Percentiles rank a stretch among this genome's conserved stretches.
Conservation (phyloP, 2,797 vertebrate genomes). For the Knipowitschia caucasica region DNA sequence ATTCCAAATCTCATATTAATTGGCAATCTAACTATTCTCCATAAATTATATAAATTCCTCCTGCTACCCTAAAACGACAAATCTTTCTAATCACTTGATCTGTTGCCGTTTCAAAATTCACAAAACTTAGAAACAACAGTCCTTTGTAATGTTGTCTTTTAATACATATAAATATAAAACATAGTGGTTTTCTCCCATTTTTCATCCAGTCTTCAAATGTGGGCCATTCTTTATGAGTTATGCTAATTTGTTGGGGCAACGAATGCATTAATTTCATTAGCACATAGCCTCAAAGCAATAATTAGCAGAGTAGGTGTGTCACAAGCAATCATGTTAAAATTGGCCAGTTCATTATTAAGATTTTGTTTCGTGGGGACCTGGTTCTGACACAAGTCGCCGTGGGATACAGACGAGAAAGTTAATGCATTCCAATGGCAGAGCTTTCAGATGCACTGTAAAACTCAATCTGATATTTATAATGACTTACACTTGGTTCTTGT, state of each 20-base stretch:
- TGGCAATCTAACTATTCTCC: too few species aligned
- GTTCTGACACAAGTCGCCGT: slow-evolving; percentile 93
- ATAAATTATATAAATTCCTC: too few species aligned
- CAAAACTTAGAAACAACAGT: too few species aligned
- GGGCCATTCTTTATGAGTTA: slow-evolving; percentile 98
- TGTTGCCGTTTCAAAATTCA: too few species aligned
- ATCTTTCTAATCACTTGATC: too few species aligned
- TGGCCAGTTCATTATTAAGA: slow-evolving; percentile 99
- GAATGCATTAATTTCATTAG: slow-evolving; percentile 99
- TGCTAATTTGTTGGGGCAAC: slow-evolving; percentile 99
- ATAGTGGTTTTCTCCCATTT: slow-evolving; percentile 46
- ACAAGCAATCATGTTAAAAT: slow-evolving; percentile 98
- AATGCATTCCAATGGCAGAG: slow-evolving; percentile 64
- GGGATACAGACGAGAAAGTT: slow-evolving; percentile 73
- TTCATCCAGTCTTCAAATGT: slow-evolving; percentile 85
- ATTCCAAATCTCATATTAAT: too few species aligned
- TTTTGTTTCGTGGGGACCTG: slow-evolving; percentile 91
- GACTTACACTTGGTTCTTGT: too few species aligned
- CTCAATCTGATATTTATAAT: too few species aligned
- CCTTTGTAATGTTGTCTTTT: too few species aligned
- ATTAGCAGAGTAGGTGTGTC: slow-evolving; percentile 99
- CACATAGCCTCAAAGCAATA: slow-evolving; percentile 99
- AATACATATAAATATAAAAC: too few species aligned
- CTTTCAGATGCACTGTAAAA: slow-evolving; percentile 9
- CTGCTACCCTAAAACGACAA: too few species aligned